Percentiles rank a stretch among this genome's conserved stretches.
Evolutionary conservation across 2,797 vertebrate species (phyloP).

Genomic region (Oreortyx pictus): DNA sequence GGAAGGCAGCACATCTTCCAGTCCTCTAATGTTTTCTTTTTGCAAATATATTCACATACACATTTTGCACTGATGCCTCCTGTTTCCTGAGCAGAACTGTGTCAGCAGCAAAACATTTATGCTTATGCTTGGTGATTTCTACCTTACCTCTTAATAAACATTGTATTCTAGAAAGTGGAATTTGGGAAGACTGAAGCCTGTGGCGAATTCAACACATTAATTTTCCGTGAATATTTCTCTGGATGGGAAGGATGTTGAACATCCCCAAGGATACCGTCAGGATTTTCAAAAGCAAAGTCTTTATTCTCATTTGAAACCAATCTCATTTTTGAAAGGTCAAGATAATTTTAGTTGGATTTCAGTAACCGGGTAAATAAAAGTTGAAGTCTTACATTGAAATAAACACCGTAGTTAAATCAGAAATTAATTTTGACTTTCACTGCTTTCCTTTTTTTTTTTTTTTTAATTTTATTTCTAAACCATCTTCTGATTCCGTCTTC

Average conservation of each 20-base stretch:
- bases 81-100: not conserved
- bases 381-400: not conserved
- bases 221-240: not conserved
- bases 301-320: not conserved
- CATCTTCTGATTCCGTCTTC: not conserved
- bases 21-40: not conserved
- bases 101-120: not conserved
- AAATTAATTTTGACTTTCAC: slow-evolving; percentile 8
- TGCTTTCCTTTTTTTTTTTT: not conserved
- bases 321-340: slow-evolving; percentile 4
- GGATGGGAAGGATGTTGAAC: not conserved
- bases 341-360: slow-evolving; percentile 15
- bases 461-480: not conserved
- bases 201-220: not conserved
- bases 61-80: not conserved
- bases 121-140: not conserved
- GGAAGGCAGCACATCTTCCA: not conserved
- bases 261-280: not conserved
- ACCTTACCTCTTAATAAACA: not conserved
- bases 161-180: not conserved
- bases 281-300: slow-evolving; percentile 17
- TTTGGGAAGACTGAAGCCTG: not conserved
- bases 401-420: not conserved
- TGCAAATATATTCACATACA: not conserved
- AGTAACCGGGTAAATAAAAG: slow-evolving; percentile 10